Evolutionary conservation across 2,888 invertebrate species (phyloP).

Genomic region (Trilocha varians): DNA sequence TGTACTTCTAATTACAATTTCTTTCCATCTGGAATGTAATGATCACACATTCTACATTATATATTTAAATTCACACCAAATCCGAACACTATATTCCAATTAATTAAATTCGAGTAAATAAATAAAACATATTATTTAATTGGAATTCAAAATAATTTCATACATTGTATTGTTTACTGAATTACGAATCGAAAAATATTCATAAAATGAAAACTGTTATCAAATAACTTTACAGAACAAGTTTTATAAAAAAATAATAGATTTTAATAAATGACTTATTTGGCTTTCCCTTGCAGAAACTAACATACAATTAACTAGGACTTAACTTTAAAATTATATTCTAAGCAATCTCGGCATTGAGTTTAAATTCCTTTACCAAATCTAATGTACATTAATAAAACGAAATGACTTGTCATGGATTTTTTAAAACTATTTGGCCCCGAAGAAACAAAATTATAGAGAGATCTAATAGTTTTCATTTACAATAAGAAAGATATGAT

Average conservation of each 20-base stretch:
- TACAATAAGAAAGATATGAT: not conserved
- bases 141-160: conserved; percentile 29
- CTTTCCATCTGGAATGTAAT: conserved; percentile 66
- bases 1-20: conserved; percentile 63
- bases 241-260: too few species aligned
- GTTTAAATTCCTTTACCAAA: conserved; percentile 24
- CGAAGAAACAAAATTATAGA: conserved; percentile 43
- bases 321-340: conserved; percentile 23
- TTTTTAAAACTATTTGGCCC: conserved; percentile 64
- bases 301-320: conserved; percentile 18
- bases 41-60: conserved; percentile 53
- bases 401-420: conserved; percentile 67
- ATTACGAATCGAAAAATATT: conserved; percentile 7
- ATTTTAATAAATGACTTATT: conserved; percentile 30
- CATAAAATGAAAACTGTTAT: conserved; percentile 1
- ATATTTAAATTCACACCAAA: conserved; percentile 54
- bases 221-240: not conserved
- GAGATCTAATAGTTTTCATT: not conserved
- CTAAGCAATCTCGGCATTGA: conserved; percentile 26
- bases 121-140: conserved; percentile 45
- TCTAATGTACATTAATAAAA: conserved; percentile 13
- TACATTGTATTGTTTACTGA: conserved; percentile 38
- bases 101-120: conserved; percentile 48
- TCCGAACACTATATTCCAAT: conserved; percentile 37
- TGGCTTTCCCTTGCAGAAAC: conserved; percentile 38